phyloP scores from a whole-genome alignment of 2,113 vertebrate genomes.

The Centropus bengalensis region DNA sequence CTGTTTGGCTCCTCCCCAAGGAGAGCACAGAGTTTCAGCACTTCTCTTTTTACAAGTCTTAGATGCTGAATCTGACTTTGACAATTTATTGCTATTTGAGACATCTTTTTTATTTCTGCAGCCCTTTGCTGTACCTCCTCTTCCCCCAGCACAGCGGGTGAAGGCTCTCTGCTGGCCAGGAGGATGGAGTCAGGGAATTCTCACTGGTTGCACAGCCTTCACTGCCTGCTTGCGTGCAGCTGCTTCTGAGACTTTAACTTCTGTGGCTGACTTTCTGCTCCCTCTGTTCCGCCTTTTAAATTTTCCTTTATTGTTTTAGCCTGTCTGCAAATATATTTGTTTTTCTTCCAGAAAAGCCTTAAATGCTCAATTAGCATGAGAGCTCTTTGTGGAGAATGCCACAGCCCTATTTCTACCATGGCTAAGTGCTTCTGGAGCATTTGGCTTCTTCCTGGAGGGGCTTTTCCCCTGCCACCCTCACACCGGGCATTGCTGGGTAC shows the following conservation, averaged over 20 bases:
- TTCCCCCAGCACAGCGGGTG: not conserved
- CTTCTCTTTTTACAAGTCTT: not conserved
- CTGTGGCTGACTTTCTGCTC: not conserved
- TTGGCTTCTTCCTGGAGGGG: not conserved
- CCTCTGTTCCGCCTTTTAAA: conserved; percentile 24
- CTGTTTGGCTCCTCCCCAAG: conserved; percentile 24
- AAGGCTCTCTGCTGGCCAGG: fast-evolving
- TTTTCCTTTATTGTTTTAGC: conserved; percentile 22
- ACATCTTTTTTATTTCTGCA: not conserved
- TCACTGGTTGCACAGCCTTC: not conserved
- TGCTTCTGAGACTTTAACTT: not conserved
- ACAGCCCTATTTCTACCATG: not conserved
- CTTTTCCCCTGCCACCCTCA: not conserved
- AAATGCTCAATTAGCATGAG: not conserved
- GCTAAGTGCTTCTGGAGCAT: not conserved
- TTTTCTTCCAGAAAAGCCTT: conserved; percentile 30
- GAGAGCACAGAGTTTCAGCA: not conserved
- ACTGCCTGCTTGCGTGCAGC: not conserved
- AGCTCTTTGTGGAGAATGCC: not conserved
- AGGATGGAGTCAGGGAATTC: not conserved
- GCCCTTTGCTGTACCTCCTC: not conserved
- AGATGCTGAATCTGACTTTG: not conserved
- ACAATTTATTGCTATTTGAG: not conserved
- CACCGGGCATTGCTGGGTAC: fast-evolving
- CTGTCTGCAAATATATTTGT: conserved; percentile 17